Evolutionary conservation across 2,113 vertebrate genomes (phyloP), one percentile per base, ranked within the genome.

Genomic region (Glareola pratincola): DNA sequence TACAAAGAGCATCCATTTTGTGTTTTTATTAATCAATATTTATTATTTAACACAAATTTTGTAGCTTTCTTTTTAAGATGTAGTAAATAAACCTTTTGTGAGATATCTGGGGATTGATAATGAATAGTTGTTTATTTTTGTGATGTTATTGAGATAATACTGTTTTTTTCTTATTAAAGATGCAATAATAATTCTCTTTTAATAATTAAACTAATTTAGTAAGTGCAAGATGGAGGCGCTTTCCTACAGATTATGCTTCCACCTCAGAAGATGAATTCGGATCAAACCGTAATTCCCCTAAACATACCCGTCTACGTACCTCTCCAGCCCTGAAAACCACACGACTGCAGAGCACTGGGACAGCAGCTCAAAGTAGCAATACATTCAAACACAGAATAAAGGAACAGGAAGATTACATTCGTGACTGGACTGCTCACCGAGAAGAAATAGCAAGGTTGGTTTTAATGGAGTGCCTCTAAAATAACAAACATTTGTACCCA

Each of bases 221-320:
- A 98, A 99, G 98, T 98, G 99, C 98, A 98, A 98, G 99, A 98
- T 99, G 99, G 99, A 99, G 99, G 98, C 99, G 99, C 97, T 98
- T 99, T 98, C 99, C 99, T 67, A 99, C 99, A 75, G 99, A 99
- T 98, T 99, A 99, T 95, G 99, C 99, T 98, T 99, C 99, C 98
- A 99, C 99, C 97, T 99, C 99, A 50, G 99, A 99, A 98, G 99
- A 99, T 97, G 99, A 99, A 97, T 99, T 99, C 34, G 98, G 99
- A 97, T 99, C 99, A 97, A 99, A 98, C 98, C 98, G 99, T 96
- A 99, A 99, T 98, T 98, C 99, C 88, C 98, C 99, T 77, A 99
- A 99, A 98, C 99, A 99, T 77, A 98, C 98, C 51, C 99, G 99
- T 94, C 97, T 99, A 51, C 99, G 99, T 97, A 98, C 99, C 86